phyloP scores from a whole-genome alignment of 2,113 vertebrate genomes.

The Chaetura pelagica region DNA sequence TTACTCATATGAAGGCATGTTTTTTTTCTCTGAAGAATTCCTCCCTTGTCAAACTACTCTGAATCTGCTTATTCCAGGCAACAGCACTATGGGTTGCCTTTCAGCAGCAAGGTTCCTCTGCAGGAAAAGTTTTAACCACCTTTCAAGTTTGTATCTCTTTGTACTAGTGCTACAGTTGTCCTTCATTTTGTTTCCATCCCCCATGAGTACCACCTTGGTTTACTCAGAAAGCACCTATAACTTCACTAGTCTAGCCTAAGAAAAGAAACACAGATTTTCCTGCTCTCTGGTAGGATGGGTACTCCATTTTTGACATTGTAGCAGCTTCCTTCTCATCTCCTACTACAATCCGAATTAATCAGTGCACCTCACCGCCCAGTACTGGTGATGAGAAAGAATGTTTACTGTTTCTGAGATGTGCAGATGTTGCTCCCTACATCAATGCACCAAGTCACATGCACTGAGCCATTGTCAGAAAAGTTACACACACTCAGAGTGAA shows the following conservation, averaged over 20 bases:
- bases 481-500: conserved; percentile 28
- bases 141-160: not conserved
- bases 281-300: not conserved
- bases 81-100: not conserved
- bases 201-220: not conserved
- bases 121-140: not conserved
- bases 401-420: not conserved
- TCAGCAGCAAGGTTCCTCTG: not conserved
- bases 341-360: not conserved
- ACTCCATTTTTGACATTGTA: not conserved
- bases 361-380: not conserved
- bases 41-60: not conserved
- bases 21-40: not conserved
- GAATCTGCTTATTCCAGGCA: not conserved
- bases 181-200: not conserved
- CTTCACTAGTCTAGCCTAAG: not conserved
- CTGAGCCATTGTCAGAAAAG: not conserved
- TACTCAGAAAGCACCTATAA: not conserved
- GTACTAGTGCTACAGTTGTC: not conserved
- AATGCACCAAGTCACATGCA: not conserved
- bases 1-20: not conserved
- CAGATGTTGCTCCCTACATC: not conserved
- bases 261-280: not conserved
- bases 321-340: not conserved
- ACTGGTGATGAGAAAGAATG: not conserved